phyloP scores from a whole-genome alignment of 2,797 vertebrate species.

The Syncerus caffer region DNA sequence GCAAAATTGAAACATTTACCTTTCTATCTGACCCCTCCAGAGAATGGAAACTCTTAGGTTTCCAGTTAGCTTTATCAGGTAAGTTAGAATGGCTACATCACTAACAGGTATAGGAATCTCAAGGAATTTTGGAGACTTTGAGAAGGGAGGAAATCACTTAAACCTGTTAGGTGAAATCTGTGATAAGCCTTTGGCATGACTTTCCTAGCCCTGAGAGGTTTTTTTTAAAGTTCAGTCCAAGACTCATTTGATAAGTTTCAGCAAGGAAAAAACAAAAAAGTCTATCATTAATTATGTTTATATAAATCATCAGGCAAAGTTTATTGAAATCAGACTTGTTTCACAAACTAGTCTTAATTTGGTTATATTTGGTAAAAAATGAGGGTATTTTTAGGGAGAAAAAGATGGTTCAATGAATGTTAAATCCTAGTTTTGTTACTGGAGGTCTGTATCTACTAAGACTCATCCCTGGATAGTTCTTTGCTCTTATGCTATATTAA shows the following conservation, averaged over 20 bases:
- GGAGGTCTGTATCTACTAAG: background rate
- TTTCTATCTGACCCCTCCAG: background rate
- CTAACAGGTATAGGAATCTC: background rate
- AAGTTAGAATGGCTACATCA: background rate
- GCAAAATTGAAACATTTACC: background rate
- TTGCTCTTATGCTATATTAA: background rate
- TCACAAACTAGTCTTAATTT: background rate
- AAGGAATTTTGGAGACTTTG: background rate
- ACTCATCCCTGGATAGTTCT: background rate
- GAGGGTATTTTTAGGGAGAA: background rate
- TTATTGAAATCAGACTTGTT: background rate
- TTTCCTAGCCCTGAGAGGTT: background rate
- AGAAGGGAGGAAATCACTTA: background rate
- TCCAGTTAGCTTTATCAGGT: background rate
- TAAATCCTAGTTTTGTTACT: background rate
- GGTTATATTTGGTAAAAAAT: background rate
- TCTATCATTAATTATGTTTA: background rate
- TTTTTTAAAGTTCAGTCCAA: background rate
- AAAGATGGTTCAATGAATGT: background rate
- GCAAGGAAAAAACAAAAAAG: background rate
- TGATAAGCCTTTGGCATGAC: background rate
- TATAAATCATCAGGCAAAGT: background rate
- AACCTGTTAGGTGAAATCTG: background rate
- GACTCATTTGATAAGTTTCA: background rate
- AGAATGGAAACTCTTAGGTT: background rate